Percentiles rank a stretch among this genome's conserved stretches.
These are phyloP conservation scores for Tokudaia tokunoshimensis DNA, from an alignment of 2,797 vertebrate genomes.

Conservation along the genomic window DNA sequence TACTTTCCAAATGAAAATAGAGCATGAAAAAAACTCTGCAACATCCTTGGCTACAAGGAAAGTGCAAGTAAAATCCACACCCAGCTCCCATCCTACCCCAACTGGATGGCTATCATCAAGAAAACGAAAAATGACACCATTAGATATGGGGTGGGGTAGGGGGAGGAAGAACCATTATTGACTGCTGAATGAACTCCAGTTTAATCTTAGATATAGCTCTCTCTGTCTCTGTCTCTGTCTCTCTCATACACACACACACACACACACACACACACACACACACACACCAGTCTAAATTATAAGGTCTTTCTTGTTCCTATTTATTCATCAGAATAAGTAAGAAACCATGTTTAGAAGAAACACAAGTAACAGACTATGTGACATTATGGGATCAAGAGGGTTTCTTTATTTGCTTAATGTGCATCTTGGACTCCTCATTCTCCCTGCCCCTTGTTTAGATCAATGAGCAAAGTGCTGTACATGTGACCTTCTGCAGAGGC, in stretches of 20 bases:
- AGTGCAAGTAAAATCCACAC: background rate
- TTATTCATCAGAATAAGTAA: slow-evolving; percentile 23
- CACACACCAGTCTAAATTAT: background rate
- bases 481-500: background rate
- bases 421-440: background rate
- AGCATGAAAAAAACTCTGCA: background rate
- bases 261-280: background rate
- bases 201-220: background rate
- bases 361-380: background rate
- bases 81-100: background rate
- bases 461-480: background rate
- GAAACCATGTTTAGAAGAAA: background rate
- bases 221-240: too few relatives aligned
- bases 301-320: background rate
- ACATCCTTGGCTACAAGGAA: background rate
- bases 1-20: background rate
- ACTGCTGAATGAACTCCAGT: background rate
- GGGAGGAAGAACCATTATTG: background rate
- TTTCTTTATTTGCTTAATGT: too few relatives aligned
- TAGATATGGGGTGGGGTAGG: background rate
- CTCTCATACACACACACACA: background rate
- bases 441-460: background rate
- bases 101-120: background rate
- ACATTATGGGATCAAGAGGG: background rate
- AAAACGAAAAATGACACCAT: background rate